phyloP scores from a whole-genome alignment of 2,113 vertebrate species.

The Psettodes erumei region DNA sequence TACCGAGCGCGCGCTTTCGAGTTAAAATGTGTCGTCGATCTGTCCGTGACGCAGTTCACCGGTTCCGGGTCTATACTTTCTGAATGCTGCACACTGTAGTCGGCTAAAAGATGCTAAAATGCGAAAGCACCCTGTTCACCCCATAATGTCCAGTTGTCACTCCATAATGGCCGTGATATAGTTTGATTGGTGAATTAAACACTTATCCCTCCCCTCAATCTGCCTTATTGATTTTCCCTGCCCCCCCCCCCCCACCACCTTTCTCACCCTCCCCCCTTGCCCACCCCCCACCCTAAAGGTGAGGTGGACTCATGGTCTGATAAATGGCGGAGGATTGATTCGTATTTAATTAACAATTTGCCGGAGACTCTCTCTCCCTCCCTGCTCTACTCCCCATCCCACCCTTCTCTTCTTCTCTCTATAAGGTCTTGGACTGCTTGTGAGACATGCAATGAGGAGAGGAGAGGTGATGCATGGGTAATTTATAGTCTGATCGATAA shows the following conservation, averaged over 20 bases:
- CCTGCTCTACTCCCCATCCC: conserved; percentile 59
- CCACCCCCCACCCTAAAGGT: conserved; percentile 64
- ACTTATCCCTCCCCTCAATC: conserved; percentile 77
- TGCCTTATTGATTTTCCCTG: conserved; percentile 75
- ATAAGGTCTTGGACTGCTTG: conserved; percentile 69
- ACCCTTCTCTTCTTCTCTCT: conserved; percentile 69
- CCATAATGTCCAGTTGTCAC: conserved; percentile 71
- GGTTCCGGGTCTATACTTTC: neutral
- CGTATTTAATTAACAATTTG: conserved; percentile 99
- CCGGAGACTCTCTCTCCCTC: conserved; percentile 84
- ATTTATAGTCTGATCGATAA: conserved; percentile 84
- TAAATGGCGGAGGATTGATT: conserved; percentile 95
- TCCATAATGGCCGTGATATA: conserved; percentile 76
- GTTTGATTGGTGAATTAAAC: conserved; percentile 83
- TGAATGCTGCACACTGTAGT: neutral
- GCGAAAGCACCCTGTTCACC: conserved; percentile 55
- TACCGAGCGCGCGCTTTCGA: neutral
- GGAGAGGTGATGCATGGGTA: conserved; percentile 78
- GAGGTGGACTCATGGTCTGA: conserved; percentile 85
- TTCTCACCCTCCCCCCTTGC: conserved; percentile 21
- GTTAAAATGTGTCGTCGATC: neutral
- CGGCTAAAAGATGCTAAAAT: conserved; percentile 39
- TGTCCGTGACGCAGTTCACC: neutral
- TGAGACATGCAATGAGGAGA: conserved; percentile 68
- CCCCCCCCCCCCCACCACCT: conserved; percentile 34